Percentiles rank a stretch among this genome's conserved stretches.
Conservation (phyloP, 2,888 invertebrate species). For the Agrochola lychnidis region DNA sequence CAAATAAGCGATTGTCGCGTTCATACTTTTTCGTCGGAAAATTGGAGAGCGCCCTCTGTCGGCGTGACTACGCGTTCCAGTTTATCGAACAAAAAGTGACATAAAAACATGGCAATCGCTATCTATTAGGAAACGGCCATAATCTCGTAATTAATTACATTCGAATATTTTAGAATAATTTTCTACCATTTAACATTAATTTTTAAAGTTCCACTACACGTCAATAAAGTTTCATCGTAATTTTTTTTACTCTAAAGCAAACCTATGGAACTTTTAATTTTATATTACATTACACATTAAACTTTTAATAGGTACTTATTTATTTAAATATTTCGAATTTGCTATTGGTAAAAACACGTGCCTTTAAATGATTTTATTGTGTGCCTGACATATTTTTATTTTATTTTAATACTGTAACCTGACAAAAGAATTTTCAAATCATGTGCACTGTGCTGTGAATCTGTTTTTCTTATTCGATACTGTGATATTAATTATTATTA, state of each 20-base stretch:
- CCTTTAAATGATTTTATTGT: constrained; percentile 56
- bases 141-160: constrained; percentile 31
- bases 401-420: constrained; percentile 52
- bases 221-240: constrained; percentile 14
- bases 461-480: constrained; percentile 53
- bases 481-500: constrained; percentile 55
- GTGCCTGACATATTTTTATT: constrained; percentile 61
- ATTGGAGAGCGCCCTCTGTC: no score
- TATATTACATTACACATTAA: constrained; percentile 26
- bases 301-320: constrained; percentile 36
- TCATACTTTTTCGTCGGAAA: background rate
- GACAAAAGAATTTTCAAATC: constrained; percentile 54
- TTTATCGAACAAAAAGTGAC: background rate
- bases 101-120: background rate
- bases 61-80: background rate
- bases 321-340: constrained; percentile 58
- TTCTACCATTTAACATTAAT: constrained; percentile 50
- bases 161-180: constrained; percentile 42
- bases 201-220: constrained; percentile 47
- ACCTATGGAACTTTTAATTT: constrained; percentile 31
- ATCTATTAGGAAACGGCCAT: background rate
- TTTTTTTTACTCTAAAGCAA: constrained; percentile 18
- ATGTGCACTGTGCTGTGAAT: constrained; percentile 64
- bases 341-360: constrained; percentile 64
- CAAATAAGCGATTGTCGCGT: background rate